Conservation (phyloP, 2,797 vertebrate species). For the Hydrocynus forskahlii region DNA sequence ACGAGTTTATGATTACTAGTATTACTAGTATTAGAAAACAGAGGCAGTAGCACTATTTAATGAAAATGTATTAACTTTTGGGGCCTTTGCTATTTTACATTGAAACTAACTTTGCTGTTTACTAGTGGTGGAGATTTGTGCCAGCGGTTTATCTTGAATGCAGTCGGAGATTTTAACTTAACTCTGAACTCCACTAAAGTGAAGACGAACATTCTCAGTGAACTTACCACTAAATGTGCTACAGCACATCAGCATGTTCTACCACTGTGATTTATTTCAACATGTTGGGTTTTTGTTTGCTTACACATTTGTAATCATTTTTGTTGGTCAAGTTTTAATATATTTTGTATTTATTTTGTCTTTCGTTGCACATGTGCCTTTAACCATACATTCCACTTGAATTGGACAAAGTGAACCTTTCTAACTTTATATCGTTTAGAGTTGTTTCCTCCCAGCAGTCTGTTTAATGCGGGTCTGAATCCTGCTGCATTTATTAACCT, state of each 20-base stretch:
- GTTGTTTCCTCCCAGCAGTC: neutral
- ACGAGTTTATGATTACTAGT: conserved; percentile 1
- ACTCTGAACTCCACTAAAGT: neutral
- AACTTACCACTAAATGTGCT: neutral
- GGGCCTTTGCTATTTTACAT: conserved; percentile 19
- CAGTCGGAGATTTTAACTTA: neutral
- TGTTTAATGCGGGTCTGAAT: neutral
- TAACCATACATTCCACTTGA: conserved; percentile 21
- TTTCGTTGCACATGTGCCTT: conserved; percentile 51
- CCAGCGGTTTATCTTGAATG: neutral
- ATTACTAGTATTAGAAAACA: too few species aligned
- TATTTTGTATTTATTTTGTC: conserved; percentile 37
- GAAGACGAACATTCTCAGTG: neutral
- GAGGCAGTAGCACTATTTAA: neutral
- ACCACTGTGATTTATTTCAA: neutral
- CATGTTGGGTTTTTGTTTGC: neutral
- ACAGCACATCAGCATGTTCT: neutral
- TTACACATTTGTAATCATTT: conserved; percentile 24
- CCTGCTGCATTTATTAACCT: neutral
- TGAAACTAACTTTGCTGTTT: neutral
- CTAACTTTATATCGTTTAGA: neutral
- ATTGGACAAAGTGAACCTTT: conserved; percentile 18
- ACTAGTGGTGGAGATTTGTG: neutral
- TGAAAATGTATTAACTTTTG: neutral
- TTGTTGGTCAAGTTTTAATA: neutral